Evolutionary conservation across 2,888 invertebrate genomes (phyloP), one percentile per base, ranked within the genome.

Genomic region (Litoditis marina): DNA sequence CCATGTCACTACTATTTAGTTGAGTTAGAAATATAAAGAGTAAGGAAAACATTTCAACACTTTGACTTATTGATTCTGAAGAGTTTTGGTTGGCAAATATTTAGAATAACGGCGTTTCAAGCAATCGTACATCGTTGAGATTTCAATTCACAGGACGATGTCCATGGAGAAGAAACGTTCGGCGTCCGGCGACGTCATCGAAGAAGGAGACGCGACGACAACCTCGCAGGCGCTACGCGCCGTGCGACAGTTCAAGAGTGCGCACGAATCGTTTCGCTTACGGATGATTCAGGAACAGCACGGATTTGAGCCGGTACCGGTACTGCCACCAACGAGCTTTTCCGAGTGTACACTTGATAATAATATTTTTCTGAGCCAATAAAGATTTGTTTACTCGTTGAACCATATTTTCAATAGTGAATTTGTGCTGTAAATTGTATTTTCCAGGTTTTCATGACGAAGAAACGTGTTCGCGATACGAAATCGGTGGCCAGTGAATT

Each of bases 371-470:
- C n/a, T n/a, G n/a, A n/a, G n/a, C n/a, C n/a, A n/a, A n/a, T n/a
- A n/a, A n/a, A n/a, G n/a, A n/a, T n/a, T n/a, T n/a, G n/a, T n/a
- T n/a, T n/a, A n/a, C n/a, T n/a, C n/a, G n/a, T n/a, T n/a, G n/a
- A n/a, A n/a, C n/a, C n/a, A n/a, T n/a, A n/a, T n/a, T n/a, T n/a
- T n/a, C n/a, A n/a, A n/a, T n/a, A n/a, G n/a, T n/a, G n/a, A n/a
- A n/a, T n/a, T 28, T 57, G 13, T 11, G 13, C 36, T 25, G 11
- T 39, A 39, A 22, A 39, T 51, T 7, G 1, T n/a, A 0, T 13
- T 62, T 78, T 76, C 56, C 70, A 81, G 81, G 81, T 81, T 31
- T 81, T 81, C 71, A 78, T 81, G 74, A 81, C 81, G 47, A 81
- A 81, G 65, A 81, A 81, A 63, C 69, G 81, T 16, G 78, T 78